These are phyloP conservation scores for Nymphalis polychloros DNA, from an alignment of 2,888 invertebrate genomes.

Conservation along the genomic window DNA sequence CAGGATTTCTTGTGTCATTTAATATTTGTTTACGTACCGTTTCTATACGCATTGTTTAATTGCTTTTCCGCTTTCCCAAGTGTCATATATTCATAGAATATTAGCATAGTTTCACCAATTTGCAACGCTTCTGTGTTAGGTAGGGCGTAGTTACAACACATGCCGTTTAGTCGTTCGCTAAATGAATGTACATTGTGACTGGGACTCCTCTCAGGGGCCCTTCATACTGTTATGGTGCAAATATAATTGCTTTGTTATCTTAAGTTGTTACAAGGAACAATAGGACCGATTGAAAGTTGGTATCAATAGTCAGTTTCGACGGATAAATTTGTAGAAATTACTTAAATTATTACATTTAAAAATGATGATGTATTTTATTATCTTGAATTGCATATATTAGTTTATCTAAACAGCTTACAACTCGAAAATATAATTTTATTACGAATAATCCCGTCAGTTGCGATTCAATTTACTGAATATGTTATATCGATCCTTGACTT, in stretches of 20 bases:
- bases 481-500: slow-evolving; percentile 51
- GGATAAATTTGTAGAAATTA: no score
- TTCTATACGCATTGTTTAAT: slow-evolving; percentile 23
- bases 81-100: slow-evolving; percentile 38
- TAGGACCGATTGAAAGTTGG: background rate
- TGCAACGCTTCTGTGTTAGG: slow-evolving; percentile 53
- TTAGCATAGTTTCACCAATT: slow-evolving; percentile 71
- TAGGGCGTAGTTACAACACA: slow-evolving; percentile 55
- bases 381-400: no score
- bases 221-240: slow-evolving; percentile 45
- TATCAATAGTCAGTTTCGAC: background rate
- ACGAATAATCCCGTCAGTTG: background rate
- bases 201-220: slow-evolving; percentile 58
- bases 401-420: background rate
- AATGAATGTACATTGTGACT: slow-evolving; percentile 66
- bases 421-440: background rate
- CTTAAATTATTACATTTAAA: no score
- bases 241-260: slow-evolving; percentile 7
- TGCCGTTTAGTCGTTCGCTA: slow-evolving; percentile 67
- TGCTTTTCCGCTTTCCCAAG: slow-evolving; percentile 49
- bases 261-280: slow-evolving; percentile 5
- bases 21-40: slow-evolving; percentile 11
- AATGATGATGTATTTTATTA: no score
- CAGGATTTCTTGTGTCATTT: background rate
- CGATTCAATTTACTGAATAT: slow-evolving; percentile 16